These are phyloP conservation scores for Lasioglossum pauxillum DNA, from an alignment of 2,888 invertebrate species.

Conservation along the genomic window DNA sequence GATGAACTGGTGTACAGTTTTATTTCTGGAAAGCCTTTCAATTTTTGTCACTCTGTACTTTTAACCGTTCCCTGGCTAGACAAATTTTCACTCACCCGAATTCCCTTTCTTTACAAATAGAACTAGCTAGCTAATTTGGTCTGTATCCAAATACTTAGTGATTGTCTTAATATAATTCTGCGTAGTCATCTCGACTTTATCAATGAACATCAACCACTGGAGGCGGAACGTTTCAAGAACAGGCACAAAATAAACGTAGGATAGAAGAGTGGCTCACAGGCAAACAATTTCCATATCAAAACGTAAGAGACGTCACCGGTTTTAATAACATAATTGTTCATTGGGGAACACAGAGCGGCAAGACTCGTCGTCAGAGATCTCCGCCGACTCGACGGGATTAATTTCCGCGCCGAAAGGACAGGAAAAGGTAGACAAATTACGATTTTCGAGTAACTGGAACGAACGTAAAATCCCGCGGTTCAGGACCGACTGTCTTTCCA, in stretches of 20 bases:
- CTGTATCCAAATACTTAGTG: background rate
- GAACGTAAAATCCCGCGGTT: slow-evolving; percentile 31
- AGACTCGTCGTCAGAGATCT: too few relatives aligned
- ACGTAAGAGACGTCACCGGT: background rate
- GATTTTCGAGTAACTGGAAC: slow-evolving; percentile 42
- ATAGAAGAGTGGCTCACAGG: background rate
- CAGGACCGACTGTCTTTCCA: slow-evolving; percentile 60
- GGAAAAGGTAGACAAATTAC: slow-evolving; percentile 21
- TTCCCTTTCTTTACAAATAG: background rate
- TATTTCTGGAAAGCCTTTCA: background rate
- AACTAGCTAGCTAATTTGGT: background rate
- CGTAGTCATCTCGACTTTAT: too few relatives aligned
- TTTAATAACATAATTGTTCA: background rate
- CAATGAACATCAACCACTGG: too few relatives aligned
- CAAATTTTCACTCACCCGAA: background rate
- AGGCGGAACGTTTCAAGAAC: background rate
- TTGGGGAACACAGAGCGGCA: background rate
- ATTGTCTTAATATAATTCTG: too few relatives aligned
- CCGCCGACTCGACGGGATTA: background rate
- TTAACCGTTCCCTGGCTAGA: background rate
- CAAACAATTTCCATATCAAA: background rate
- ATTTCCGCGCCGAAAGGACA: too few relatives aligned
- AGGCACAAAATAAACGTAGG: background rate
- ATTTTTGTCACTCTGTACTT: background rate
- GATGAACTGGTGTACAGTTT: background rate